Evolutionary conservation across 1,140 invertebrate genomes (phyloP).

Genomic region (Pseudomyrmex pallidus): DNA sequence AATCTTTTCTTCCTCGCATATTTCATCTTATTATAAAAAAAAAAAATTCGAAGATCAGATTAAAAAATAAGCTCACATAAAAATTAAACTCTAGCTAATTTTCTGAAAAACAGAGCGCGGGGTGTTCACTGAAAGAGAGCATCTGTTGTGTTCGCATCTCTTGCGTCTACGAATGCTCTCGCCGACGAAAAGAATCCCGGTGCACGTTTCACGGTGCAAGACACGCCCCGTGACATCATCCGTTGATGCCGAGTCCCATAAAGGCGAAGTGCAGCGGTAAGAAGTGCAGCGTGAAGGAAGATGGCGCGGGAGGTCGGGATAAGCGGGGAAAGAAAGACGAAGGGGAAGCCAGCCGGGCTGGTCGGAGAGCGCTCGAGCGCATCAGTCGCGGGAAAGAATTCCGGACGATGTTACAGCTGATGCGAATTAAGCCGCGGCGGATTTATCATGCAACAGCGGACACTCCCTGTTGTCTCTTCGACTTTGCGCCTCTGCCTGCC

Average conservation of each 20-base stretch:
- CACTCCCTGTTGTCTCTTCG: slow-evolving; percentile 66
- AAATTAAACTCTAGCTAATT: slow-evolving; percentile 20
- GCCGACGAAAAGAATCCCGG: slow-evolving; percentile 58
- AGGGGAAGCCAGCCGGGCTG: slow-evolving; percentile 19
- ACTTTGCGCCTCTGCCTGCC: slow-evolving; percentile 44
- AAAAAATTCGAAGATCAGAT: neutral
- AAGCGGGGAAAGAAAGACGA: slow-evolving; percentile 31
- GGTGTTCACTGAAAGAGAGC: neutral
- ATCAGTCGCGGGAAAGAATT: slow-evolving; percentile 61
- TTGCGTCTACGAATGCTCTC: slow-evolving; percentile 53
- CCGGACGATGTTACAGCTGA: slow-evolving; percentile 63
- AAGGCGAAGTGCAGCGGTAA: slow-evolving; percentile 46
- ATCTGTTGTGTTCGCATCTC: slow-evolving; percentile 14
- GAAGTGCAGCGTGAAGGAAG: slow-evolving; percentile 16
- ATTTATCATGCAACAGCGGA: slow-evolving; percentile 72
- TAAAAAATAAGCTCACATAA: too few species aligned
- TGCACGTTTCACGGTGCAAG: slow-evolving; percentile 67
- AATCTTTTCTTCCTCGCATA: neutral
- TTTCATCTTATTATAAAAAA: neutral
- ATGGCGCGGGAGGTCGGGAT: neutral
- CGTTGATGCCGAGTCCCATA: slow-evolving; percentile 61
- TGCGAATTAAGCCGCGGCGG: slow-evolving; percentile 74
- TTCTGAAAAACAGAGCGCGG: neutral
- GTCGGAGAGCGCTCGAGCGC: slow-evolving; percentile 56
- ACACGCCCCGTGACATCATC: slow-evolving; percentile 72